Conservation (phyloP, 1,140 invertebrate genomes). For the Camponotus vicinus region DNA sequence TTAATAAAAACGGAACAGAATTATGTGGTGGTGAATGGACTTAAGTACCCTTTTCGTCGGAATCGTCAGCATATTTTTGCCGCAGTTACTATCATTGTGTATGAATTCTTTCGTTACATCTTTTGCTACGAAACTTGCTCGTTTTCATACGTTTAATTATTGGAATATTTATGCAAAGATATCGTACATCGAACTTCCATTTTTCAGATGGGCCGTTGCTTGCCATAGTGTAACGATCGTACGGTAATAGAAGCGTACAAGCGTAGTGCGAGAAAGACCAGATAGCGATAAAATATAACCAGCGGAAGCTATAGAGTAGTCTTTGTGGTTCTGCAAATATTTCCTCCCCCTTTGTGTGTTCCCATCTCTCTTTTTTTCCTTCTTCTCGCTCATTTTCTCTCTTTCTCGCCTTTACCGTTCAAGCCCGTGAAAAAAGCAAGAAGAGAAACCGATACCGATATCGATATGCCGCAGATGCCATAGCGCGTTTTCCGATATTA, state of each 20-base stretch:
- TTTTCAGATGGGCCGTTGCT: not conserved
- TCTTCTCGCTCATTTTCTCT: not conserved
- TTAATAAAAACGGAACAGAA: slow-evolving; percentile 38
- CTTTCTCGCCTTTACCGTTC: slow-evolving; percentile 1
- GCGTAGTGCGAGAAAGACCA: slow-evolving; percentile 30
- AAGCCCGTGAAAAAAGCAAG: slow-evolving; percentile 12
- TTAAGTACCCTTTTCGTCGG: not conserved
- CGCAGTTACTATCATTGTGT: not conserved
- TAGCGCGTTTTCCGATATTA: slow-evolving; percentile 45
- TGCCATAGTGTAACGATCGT: slow-evolving; percentile 14
- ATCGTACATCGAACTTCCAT: not conserved
- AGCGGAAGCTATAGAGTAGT: slow-evolving; percentile 35
- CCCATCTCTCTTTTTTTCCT: not conserved
- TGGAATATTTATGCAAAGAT: not conserved
- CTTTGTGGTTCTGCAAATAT: slow-evolving; percentile 51
- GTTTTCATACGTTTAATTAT: not conserved
- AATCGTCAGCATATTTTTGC: not conserved
- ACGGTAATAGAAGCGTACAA: slow-evolving; percentile 1
- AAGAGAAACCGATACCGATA: not conserved
- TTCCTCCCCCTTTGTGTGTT: not conserved
- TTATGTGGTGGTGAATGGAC: not conserved
- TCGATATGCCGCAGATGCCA: slow-evolving; percentile 53
- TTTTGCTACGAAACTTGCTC: not conserved
- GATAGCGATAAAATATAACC: slow-evolving; percentile 55
- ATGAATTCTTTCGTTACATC: not conserved